Evolutionary conservation across 2,888 invertebrate genomes (phyloP), one percentile per base, ranked within the genome.

Genomic region (Drosophila maculinotata): DNA sequence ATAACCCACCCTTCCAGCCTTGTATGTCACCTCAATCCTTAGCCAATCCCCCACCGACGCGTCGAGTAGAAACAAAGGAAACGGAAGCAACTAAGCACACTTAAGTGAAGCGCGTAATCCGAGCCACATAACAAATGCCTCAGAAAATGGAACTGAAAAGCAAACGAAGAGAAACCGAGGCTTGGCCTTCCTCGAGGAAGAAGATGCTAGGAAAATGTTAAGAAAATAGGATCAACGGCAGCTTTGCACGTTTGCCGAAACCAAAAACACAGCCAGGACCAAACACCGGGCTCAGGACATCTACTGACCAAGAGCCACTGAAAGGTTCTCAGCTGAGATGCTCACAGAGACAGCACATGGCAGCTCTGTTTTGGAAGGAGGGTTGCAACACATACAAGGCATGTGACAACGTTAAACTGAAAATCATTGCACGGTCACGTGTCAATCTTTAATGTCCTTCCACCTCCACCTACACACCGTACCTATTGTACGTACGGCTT

Each of bases 341-440:
- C 44, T 79, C 73, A 60, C 57, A 56, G 17, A 51, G 30, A 41
- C 47, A 47, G n/a, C n/a, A n/a, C n/a, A n/a, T n/a, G n/a, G n/a
- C 15, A 28, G 30, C 30, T 10, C 23, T 23, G 41, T 8, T 48
- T 45, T 14, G 33, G 12, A 41, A 30, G 44, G 35, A 42, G 30
- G 53, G 47, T 12, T 38, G 33, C n/a, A 44, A 39, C n/a, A n/a
- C n/a, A n/a, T n/a, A n/a, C 54, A 60, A 57, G 63, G 76, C 81
- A 76, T 88, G 87, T 87, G 87, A 85, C 88, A 88, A 79, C 69
- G 80, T 83, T 88, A 87, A 90, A 81, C 82, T 81, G 75, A 62
- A 90, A 89, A 90, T 90, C 89, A 90, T 89, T 90, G 90, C 90
- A 89, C 77, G 90, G 89, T 90, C 90, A 89, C 89, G 89, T 90